Evolutionary conservation across 2,888 invertebrate species (phyloP), one percentile per base, ranked within the genome.

Genomic region (Marronus borbonicus): DNA sequence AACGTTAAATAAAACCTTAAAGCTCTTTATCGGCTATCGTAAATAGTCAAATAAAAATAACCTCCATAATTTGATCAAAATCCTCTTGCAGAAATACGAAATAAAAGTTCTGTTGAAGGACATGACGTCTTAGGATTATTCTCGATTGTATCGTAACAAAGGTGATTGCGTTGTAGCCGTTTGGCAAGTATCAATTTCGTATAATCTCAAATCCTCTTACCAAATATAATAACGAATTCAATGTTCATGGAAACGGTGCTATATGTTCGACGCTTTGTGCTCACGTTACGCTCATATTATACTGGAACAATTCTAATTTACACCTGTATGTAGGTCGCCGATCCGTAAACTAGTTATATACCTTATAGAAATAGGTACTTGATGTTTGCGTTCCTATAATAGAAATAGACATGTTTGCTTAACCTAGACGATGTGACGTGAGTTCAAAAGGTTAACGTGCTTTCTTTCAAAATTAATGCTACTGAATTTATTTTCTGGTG

Each of bases 11-110:
- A 60, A 60, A 60, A 72, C 72, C 58, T 72, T 58, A 58, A 60
- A 60, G 72, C 72, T 39, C 58, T 74, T 74, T 60, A 74, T 74
- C 58, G 72, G 24, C 44, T 20, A 44, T 74, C 72, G 60, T 74
- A 74, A 74, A 74, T 14, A 39, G 49, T 20, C n/a, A 60, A 74
- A 74, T 74, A 74, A 74, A 74, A 74, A 49, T 49, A 44, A 14
- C n/a, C 44, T 28, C 58, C 14, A 74, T 74, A 60, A 74, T 74
- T 60, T 74, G 72, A 49, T 60, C 60, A 44, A 74, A 60, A 62
- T 74, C 44, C 72, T 60, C 7, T 70, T 24, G 24, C 44, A 1
- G 24, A 24, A 74, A 12, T 24, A 49, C 14, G 28, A 68, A 68
- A 50, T 68, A 68, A 68, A 68, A 50, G 4, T 50, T 68, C 50